These are phyloP conservation scores for Eilema sororculum DNA, from an alignment of 2,888 invertebrate species.

Conservation along the genomic window DNA sequence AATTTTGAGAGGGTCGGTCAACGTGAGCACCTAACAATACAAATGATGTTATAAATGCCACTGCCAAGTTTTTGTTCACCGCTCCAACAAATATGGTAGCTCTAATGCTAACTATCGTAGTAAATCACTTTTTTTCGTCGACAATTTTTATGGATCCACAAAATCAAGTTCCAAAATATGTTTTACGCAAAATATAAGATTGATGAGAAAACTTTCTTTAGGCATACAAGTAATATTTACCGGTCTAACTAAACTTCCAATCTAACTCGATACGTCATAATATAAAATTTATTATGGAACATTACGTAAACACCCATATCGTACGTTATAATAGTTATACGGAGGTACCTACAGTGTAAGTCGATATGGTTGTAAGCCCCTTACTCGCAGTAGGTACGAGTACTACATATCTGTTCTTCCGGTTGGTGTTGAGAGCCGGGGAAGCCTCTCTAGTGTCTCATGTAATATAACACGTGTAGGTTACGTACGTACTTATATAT, in stretches of 20 bases:
- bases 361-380: slow-evolving; percentile 27
- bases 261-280: not conserved
- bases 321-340: not conserved
- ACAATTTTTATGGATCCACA: slow-evolving; percentile 7
- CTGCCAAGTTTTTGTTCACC: not conserved
- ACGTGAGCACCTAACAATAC: too few relatives aligned
- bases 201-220: slow-evolving; percentile 8
- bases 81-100: not conserved
- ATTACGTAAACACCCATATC: not conserved
- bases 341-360: slow-evolving; percentile 16
- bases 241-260: not conserved
- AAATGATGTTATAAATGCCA: too few relatives aligned
- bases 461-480: slow-evolving; percentile 30
- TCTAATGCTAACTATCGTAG: not conserved
- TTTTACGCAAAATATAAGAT: slow-evolving; percentile 3
- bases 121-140: not conserved
- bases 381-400: slow-evolving; percentile 31
- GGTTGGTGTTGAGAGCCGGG: slow-evolving; percentile 45
- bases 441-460: slow-evolving; percentile 57
- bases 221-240: not conserved
- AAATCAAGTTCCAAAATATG: not conserved
- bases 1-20: too few relatives aligned
- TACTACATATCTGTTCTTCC: slow-evolving; percentile 45
- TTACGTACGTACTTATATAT: slow-evolving; percentile 2
- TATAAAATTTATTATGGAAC: not conserved